Evolutionary conservation across 2,888 invertebrate genomes (phyloP).

Genomic region (Amiota minor): DNA sequence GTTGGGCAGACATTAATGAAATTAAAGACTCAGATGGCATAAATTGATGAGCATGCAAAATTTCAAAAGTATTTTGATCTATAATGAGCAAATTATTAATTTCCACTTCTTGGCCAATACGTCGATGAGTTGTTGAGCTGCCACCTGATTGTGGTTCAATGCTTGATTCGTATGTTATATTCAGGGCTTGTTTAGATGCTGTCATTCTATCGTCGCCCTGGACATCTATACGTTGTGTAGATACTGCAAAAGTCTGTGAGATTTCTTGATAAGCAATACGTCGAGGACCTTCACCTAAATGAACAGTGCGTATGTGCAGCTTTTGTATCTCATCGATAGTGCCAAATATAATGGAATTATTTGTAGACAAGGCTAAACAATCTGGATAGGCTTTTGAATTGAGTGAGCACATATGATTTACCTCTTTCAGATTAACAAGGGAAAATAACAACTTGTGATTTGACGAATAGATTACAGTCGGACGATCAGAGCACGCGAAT

Average conservation of each 20-base stretch:
- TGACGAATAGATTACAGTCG: conserved; percentile 99
- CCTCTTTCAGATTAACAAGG: conserved; percentile 95
- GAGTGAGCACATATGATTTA: conserved; percentile 98
- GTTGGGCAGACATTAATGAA: conserved; percentile 89
- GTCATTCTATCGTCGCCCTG: conserved; percentile 83
- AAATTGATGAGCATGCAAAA: conserved; percentile 94
- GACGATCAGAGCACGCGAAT: conserved; percentile 98
- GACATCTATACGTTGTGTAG: conserved; percentile 91
- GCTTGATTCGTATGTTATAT: conserved; percentile 77
- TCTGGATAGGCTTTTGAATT: conserved; percentile 97
- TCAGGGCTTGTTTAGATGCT: conserved; percentile 85
- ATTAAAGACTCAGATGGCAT: conserved; percentile 92
- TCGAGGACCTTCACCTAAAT: conserved; percentile 93
- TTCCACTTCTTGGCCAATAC: conserved; percentile 87
- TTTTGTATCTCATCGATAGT: conserved; percentile 99
- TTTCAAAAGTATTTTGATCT: conserved; percentile 98
- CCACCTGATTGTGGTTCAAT: conserved; percentile 74
- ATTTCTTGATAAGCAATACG: conserved; percentile 96
- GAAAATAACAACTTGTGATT: conserved; percentile 98
- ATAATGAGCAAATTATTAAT: conserved; percentile 91
- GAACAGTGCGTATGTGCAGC: conserved; percentile 95
- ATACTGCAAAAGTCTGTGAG: conserved; percentile 94
- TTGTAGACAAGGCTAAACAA: conserved; percentile 76
- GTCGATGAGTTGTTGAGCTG: conserved; percentile 70
- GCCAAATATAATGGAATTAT: conserved; percentile 83